Evolutionary conservation across 1,140 invertebrate species (phyloP), one percentile per base, ranked within the genome.

Genomic region (Panagrolaimus sp.): DNA sequence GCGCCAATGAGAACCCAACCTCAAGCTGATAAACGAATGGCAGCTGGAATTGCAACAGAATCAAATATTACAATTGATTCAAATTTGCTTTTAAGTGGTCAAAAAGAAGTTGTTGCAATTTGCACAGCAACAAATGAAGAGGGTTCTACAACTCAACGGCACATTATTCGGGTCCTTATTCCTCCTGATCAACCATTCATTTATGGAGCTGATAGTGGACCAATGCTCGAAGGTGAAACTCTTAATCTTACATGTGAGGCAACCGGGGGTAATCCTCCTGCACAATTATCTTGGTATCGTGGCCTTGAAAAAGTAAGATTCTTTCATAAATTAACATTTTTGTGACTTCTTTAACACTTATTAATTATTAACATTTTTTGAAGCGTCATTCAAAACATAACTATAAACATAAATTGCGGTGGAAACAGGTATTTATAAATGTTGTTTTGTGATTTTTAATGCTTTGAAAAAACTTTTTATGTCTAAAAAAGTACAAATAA

Each of bases 141-240:
- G 48, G 80, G 82, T 26, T 67, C 73, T 7, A 70, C 74, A 4
- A 58, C 69, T n/a, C 76, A 80, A 17, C 73, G 80, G 24, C 82
- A 83, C 64, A 24, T 82, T 8, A 75, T 82, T 55, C 70, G 83
- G 43, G 74, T 82, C 28, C 63, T 83, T 10, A 78, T 94, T 88
- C 92, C 94, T 32, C 94, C 95, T 10, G 90, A 90, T 55, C 87
- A 88, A 9, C 91, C 94, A n/a, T 88, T 89, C 75, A 94, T 98
- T 78, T 89, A 89, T 63, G 93, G 93, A 28, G 92, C 92, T 84
- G 89, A 89, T 21, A 88, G 90, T 63, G 89, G 90, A 10, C 88
- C 88, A 24, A 88, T 96, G 67, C 88, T 89, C 43, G 90, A 91
- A 66, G 94, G 93, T 12, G 90, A 90, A 4, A 87, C 91, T 15